phyloP scores from a whole-genome alignment of 2,113 vertebrate genomes.

The Phycodurus eques region DNA sequence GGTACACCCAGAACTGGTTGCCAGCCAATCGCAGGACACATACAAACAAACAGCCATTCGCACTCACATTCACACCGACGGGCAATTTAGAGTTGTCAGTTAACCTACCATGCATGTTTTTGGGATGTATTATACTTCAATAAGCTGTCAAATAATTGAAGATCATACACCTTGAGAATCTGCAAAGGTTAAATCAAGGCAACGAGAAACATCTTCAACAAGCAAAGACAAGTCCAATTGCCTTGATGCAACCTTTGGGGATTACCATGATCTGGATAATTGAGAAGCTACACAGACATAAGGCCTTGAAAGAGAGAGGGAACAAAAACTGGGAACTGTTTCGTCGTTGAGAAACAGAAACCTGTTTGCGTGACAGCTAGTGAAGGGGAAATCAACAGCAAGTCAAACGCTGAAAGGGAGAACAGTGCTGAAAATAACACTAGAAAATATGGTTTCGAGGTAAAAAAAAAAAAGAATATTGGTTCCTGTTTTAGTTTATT shows the following conservation, averaged over 20 bases:
- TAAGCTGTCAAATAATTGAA: not conserved
- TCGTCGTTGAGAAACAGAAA: slow-evolving; percentile 48
- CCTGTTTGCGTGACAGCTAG: not conserved
- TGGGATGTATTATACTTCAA: not conserved
- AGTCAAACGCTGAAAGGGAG: not conserved
- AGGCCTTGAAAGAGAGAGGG: not conserved
- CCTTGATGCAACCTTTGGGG: too few relatives aligned
- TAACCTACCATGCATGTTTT: too few relatives aligned
- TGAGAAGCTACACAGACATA: too few relatives aligned
- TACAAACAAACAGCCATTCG: too few relatives aligned
- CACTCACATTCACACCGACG: too few relatives aligned
- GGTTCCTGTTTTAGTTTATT: not conserved
- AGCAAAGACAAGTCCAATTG: too few relatives aligned
- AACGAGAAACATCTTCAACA: too few relatives aligned
- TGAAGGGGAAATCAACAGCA: not conserved
- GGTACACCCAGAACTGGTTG: too few relatives aligned
- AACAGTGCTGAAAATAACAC: not conserved
- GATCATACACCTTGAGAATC: not conserved
- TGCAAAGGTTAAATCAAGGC: too few relatives aligned
- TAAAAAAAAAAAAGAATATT: not conserved
- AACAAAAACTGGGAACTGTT: slow-evolving; percentile 38
- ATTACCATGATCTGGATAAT: too few relatives aligned
- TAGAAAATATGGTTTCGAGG: not conserved
- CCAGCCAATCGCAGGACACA: too few relatives aligned
- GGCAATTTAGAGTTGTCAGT: too few relatives aligned